Percentiles rank a stretch among this genome's conserved stretches.
Conservation (phyloP, 2,888 invertebrate species). For the Diaperis boleti region DNA sequence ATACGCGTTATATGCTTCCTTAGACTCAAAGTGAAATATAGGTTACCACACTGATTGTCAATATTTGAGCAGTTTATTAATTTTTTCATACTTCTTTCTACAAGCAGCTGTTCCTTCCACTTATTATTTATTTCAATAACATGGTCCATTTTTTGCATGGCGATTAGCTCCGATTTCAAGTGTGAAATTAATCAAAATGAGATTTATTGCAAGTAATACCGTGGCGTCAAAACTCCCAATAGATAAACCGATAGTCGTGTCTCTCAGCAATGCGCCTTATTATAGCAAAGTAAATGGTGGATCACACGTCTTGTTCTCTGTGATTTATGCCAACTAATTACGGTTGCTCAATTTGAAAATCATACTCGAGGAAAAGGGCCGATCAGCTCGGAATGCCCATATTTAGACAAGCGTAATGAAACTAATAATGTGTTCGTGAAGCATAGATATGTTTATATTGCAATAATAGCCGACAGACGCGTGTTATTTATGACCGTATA, state of each 20-base stretch:
- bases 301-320: constrained; percentile 9
- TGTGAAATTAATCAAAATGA: constrained; percentile 24
- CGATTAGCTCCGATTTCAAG: constrained; percentile 14
- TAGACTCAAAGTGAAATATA: too few relatives aligned
- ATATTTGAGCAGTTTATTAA: too few relatives aligned
- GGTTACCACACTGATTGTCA: too few relatives aligned
- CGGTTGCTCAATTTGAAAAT: constrained; percentile 18
- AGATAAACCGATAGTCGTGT: constrained; percentile 7
- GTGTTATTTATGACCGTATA: constrained; percentile 28
- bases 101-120: too few relatives aligned
- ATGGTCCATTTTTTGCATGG: too few relatives aligned
- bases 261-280: not conserved
- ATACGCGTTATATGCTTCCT: too few relatives aligned
- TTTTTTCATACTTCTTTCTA: too few relatives aligned
- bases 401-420: constrained; percentile 32
- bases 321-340: constrained; percentile 16
- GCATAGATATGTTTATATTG: constrained; percentile 19
- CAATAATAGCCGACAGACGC: constrained; percentile 30
- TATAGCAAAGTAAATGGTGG: constrained; percentile 10
- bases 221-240: too few relatives aligned
- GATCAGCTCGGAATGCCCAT: constrained; percentile 30
- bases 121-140: too few relatives aligned
- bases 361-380: constrained; percentile 16
- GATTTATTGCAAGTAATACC: not conserved
- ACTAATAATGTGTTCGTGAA: constrained; percentile 26